Evolutionary conservation across 2,797 vertebrate genomes (phyloP), one percentile per base, ranked within the genome.

Genomic region (Chaenodraco wilsoni): DNA sequence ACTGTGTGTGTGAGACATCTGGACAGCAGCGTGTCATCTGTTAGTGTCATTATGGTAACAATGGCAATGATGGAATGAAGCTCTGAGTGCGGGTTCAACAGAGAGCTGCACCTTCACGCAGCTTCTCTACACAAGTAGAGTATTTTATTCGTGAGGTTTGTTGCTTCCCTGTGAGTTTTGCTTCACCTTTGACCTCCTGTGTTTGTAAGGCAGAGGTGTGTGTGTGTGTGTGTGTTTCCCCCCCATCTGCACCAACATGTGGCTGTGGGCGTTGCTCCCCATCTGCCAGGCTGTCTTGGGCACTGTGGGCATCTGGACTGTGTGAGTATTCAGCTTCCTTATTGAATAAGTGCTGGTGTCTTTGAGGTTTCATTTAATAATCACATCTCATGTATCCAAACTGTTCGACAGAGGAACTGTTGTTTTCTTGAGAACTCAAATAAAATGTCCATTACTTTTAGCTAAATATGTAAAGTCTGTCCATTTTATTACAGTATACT

Each of bases 201-300:
- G 3, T 21, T 17, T 15, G 17, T 33, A 19, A 12, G 31, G 3
- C 49, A 23, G 60, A 8, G 1, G 40, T 1, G 13, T 27, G 27
- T 5, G 15, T 9, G 5, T 23, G 44, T 1, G 19, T 44, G 21
- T 31, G 2, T 3, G n/a, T 51, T 58, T 58, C 9, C 27, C 40
- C 50, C 27, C 65, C 69, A 68, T 44, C 60, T 51, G 21, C 1
- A 15, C 4, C 2, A 75, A 78, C 51, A 95, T 94, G 94, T 93
- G 93, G 93, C 64, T 66, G 17, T 95, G 93, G 93, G 87, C 89
- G 0, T 61, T 94, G 19, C 90, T 95, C 68, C 94, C 94, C 0
- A 15, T 94, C 62, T 55, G 31, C 40, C 33, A 93, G 61, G 88
- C 89, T 9, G 44, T 90, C 41, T 89, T 89, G 55, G 92, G 92